Percentiles rank a stretch among this genome's conserved stretches.
Conservation (phyloP, 2,888 invertebrate genomes). For the Eristalinus sepulchralis region DNA sequence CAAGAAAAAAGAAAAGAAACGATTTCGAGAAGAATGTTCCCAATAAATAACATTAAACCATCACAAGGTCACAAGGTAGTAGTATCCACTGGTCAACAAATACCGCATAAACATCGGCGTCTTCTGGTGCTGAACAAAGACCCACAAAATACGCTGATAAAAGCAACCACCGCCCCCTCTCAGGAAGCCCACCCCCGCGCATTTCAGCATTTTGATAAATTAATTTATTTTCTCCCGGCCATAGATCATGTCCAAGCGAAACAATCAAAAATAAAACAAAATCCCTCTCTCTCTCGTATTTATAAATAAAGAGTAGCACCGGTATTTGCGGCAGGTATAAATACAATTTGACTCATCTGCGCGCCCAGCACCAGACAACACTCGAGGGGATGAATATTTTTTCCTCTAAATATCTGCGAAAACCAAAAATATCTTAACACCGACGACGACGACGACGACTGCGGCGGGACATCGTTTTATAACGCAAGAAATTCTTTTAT, state of each 20-base stretch:
- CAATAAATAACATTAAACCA: background rate
- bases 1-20: no score
- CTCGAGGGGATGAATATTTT: slow-evolving; percentile 10
- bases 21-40: no score
- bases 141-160: background rate
- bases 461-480: background rate
- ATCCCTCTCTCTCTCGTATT: background rate
- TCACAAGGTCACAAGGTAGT: background rate
- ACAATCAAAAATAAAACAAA: slow-evolving; percentile 18
- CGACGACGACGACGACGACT: background rate
- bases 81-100: background rate
- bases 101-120: background rate
- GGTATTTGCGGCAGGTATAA: slow-evolving; percentile 46
- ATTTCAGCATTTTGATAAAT: slow-evolving; percentile 3
- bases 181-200: background rate
- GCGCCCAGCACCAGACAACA: background rate
- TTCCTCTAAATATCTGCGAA: background rate
- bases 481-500: slow-evolving; percentile 5
- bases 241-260: slow-evolving; percentile 28
- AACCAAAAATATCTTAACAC: background rate
- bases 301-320: slow-evolving; percentile 39
- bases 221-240: slow-evolving; percentile 16
- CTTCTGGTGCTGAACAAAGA: background rate
- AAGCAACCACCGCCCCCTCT: background rate
- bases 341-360: slow-evolving; percentile 41